Conservation (phyloP, 2,888 invertebrate species). For the Scaptomyza polygonia region DNA sequence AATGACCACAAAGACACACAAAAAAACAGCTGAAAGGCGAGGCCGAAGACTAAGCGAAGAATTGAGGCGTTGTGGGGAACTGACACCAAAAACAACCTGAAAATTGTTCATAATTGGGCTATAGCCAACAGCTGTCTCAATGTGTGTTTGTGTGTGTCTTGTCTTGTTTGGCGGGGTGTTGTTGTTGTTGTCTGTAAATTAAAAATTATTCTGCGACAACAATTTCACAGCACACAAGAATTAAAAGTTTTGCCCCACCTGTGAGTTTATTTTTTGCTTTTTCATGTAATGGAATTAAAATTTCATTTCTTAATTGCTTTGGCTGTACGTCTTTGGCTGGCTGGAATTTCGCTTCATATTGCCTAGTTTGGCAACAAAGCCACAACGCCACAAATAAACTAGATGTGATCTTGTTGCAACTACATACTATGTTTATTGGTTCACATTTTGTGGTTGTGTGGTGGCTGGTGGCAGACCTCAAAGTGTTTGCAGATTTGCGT, state of each 20-base stretch:
- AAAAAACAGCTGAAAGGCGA: too few relatives aligned
- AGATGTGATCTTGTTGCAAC: not conserved
- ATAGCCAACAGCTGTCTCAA: slow-evolving; percentile 61
- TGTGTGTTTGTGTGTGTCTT: slow-evolving; percentile 25
- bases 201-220: slow-evolving; percentile 44
- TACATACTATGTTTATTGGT: not conserved
- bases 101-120: slow-evolving; percentile 73
- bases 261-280: too few relatives aligned
- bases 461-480: slow-evolving; percentile 17
- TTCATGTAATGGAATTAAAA: slow-evolving; percentile 60
- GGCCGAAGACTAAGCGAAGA: slow-evolving; percentile 11
- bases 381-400: slow-evolving; percentile 1
- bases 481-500: slow-evolving; percentile 42
- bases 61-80: slow-evolving; percentile 44
- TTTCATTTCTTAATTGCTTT: slow-evolving; percentile 74
- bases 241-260: slow-evolving; percentile 57
- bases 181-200: slow-evolving; percentile 19
- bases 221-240: slow-evolving; percentile 46
- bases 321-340: slow-evolving; percentile 19
- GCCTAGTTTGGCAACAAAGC: slow-evolving; percentile 38
- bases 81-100: slow-evolving; percentile 71
- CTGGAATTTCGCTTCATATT: slow-evolving; percentile 34
- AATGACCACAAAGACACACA: slow-evolving; percentile 19
- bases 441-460: slow-evolving; percentile 16
- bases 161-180: slow-evolving; percentile 37